Evolutionary conservation across 2,797 vertebrate genomes (phyloP).

Genomic region (Furcifer pardalis): DNA sequence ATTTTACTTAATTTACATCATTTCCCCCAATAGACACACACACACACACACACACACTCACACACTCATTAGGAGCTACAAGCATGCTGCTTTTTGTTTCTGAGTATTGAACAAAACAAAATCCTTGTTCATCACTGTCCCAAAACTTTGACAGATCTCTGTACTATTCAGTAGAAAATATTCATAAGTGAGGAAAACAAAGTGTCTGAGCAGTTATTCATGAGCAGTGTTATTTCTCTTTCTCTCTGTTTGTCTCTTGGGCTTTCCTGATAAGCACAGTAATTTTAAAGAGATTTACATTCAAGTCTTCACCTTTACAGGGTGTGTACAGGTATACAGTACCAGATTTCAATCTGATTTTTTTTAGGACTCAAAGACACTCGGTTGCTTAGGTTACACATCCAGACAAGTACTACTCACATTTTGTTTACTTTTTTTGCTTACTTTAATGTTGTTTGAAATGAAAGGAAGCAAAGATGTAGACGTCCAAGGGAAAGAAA

Average conservation of each 20-base stretch:
- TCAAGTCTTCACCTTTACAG: background rate
- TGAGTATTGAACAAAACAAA: no score
- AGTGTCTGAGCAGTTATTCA: background rate
- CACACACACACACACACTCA: no score
- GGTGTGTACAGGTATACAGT: background rate
- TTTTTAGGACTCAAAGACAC: background rate
- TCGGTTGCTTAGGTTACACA: background rate
- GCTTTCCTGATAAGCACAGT: background rate
- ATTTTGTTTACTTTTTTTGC: background rate
- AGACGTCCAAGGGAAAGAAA: background rate
- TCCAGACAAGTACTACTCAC: background rate
- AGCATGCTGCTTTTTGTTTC: no score
- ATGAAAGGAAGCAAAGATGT: background rate
- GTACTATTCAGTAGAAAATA: background rate
- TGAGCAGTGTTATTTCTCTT: background rate
- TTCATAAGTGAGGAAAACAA: no score
- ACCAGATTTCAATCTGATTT: background rate
- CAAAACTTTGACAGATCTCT: background rate
- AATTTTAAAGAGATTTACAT: background rate
- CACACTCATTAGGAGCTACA: no score
- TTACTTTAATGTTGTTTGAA: conserved; percentile 1
- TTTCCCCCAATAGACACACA: no score
- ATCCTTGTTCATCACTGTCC: no score
- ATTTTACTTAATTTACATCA: no score
- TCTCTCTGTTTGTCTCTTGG: no score